phyloP scores from a whole-genome alignment of 2,797 vertebrate species.

The Arctocebus calabarensis region DNA sequence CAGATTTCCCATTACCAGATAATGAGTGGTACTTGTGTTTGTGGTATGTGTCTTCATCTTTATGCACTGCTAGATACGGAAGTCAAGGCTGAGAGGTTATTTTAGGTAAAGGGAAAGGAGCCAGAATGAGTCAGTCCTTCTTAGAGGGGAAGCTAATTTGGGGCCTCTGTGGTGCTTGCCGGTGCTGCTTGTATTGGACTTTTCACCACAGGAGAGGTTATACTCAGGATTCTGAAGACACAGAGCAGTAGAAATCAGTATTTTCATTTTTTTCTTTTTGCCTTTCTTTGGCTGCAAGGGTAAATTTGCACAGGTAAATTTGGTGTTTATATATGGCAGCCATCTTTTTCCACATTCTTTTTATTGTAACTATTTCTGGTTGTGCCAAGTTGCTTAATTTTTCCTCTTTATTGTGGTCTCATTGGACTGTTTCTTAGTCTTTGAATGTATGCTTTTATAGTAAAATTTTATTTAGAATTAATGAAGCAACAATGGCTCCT shows the following conservation, averaged over 20 bases:
- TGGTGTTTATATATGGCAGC: neutral
- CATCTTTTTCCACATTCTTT: neutral
- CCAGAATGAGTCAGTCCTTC: neutral
- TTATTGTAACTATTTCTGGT: neutral
- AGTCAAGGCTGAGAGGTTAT: neutral
- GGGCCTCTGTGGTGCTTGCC: neutral
- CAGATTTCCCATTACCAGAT: neutral
- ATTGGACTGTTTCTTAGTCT: neutral
- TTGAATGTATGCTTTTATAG: neutral
- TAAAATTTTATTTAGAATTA: constrained; percentile 10
- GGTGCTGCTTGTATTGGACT: neutral
- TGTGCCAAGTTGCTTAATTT: neutral
- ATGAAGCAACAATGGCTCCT: neutral
- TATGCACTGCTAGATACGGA: neutral
- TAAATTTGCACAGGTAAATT: neutral
- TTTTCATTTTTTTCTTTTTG: neutral
- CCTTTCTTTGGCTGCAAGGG: neutral
- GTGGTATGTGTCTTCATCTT: neutral
- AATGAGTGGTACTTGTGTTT: neutral
- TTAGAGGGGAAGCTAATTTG: neutral
- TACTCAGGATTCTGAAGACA: neutral
- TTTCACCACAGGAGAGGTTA: neutral
- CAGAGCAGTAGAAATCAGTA: neutral
- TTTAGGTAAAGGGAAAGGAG: neutral
- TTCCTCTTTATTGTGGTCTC: neutral